Conservation (phyloP, 2,113 vertebrate genomes). For the Danionella cerebrum region DNA sequence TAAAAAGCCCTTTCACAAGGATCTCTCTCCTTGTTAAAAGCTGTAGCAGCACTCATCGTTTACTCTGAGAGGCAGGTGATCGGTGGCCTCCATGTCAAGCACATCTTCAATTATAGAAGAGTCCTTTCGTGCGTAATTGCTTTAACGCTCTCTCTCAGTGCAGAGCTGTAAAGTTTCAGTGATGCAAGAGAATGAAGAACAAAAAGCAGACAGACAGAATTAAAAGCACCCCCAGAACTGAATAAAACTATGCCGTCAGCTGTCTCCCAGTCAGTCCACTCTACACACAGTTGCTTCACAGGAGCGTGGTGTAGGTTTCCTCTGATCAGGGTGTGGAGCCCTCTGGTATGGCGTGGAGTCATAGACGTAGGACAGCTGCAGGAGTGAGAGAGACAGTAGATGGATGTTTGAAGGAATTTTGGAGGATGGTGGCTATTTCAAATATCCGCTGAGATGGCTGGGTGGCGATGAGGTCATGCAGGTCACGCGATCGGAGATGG, state of each 20-base stretch:
- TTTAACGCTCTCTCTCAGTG: conserved; percentile 3
- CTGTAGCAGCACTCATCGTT: background rate
- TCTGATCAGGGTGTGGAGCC: background rate
- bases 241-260: conserved; percentile 14
- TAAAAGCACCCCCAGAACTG: background rate
- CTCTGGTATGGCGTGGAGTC: background rate
- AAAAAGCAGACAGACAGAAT: conserved; percentile 9
- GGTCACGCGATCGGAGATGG: conserved; percentile 3
- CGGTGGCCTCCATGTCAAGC: background rate
- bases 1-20: background rate
- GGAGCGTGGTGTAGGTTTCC: background rate
- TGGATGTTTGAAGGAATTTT: background rate
- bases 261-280: background rate
- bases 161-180: background rate
- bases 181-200: background rate
- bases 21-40: background rate
- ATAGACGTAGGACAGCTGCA: conserved; percentile 26
- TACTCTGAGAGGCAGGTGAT: background rate
- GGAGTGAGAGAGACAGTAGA: background rate
- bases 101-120: conserved; percentile 21
- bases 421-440: background rate
- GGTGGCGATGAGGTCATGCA: conserved; percentile 13
- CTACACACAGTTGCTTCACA: conserved; percentile 24
- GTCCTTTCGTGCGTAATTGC: background rate
- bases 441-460: conserved; percentile 14